Base-by-base conservation (phyloP, 2,113 vertebrate species). In the Fregata magnificens region DNA sequence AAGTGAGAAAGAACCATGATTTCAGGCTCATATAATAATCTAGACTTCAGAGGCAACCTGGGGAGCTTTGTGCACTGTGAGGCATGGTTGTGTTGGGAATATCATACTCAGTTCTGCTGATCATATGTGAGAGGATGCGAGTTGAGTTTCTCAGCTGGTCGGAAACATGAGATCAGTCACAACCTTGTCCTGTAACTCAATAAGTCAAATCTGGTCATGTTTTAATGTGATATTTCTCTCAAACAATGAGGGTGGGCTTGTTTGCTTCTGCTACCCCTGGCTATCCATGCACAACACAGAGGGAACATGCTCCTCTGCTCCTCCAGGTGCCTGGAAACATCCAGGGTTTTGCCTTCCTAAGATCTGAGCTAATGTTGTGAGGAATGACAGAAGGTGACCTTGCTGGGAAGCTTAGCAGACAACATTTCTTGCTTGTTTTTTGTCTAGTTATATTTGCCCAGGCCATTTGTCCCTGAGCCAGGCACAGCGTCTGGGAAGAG, bases 261-360 rank as follows among this genome's bases (percentile, higher is more conserved):
- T 55, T 66, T 91, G 5, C 10, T 66, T 71, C 55, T 79, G 52
- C 56, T 79, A 0, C 28, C 28, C 17, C 45, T 17, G 87, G 44
- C n/a, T 85, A 3, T 38, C 25, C 6, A 5, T 22, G 34, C 21
- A 59, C 11, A 52, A 9, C 44, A 55, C 0, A 0, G 14, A 47
- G 8, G 11, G 24, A 42, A 72, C 1, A 0, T 79, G 62, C 9
- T 73, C 79, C 21, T 58, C 58, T 80, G 24, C 36, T 90, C 59
- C 29, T 52, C 40, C 77, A 83, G 32, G 9, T 42, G 38, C 50
- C 80, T 92, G 86, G 49, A 88, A 95, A 52, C 11, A 40, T 25
- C 10, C 31, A 53, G 44, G 3, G 4, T 25, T 80, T 76, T 81
- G 50, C 40, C 40, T 77, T 86, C 49, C 66, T 42, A 49, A 53